These are phyloP conservation scores for Trematocara unimaculatum DNA, from an alignment of 2,113 vertebrate species.

Conservation along the genomic window DNA sequence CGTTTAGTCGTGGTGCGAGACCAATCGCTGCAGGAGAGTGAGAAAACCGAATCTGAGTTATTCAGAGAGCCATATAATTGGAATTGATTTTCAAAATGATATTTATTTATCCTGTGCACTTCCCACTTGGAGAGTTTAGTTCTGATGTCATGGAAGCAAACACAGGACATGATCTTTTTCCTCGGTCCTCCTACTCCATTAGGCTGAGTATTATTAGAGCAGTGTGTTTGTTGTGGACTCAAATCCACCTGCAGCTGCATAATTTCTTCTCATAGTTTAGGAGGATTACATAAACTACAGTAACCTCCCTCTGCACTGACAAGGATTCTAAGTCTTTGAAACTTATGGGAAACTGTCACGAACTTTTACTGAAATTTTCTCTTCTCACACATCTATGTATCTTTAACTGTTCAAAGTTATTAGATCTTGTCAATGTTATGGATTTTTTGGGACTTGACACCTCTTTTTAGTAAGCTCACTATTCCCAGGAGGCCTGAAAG, in stretches of 20 bases:
- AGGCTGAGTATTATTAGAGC: neutral
- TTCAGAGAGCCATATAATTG: conserved; percentile 23
- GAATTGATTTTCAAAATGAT: conserved; percentile 23
- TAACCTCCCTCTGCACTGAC: neutral
- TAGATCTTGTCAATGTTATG: neutral
- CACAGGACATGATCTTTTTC: neutral
- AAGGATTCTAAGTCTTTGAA: neutral
- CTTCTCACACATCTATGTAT: neutral
- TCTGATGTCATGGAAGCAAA: conserved; percentile 32
- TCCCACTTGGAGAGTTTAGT: conserved; percentile 28
- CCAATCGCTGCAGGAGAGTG: neutral
- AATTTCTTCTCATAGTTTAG: conserved; percentile 16
- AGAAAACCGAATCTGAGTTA: neutral
- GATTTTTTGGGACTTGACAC: neutral
- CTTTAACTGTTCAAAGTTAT: neutral
- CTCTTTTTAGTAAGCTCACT: neutral
- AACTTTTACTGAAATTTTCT: neutral
- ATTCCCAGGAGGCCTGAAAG: neutral
- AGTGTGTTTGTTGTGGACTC: neutral
- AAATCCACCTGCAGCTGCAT: neutral
- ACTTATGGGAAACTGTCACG: neutral
- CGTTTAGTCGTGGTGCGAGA: conserved; percentile 17
- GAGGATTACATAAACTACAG: neutral
- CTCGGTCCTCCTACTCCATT: neutral
- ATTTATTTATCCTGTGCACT: neutral